Conservation (phyloP, 2,797 vertebrate species). For the Amphiprion clarkii region DNA sequence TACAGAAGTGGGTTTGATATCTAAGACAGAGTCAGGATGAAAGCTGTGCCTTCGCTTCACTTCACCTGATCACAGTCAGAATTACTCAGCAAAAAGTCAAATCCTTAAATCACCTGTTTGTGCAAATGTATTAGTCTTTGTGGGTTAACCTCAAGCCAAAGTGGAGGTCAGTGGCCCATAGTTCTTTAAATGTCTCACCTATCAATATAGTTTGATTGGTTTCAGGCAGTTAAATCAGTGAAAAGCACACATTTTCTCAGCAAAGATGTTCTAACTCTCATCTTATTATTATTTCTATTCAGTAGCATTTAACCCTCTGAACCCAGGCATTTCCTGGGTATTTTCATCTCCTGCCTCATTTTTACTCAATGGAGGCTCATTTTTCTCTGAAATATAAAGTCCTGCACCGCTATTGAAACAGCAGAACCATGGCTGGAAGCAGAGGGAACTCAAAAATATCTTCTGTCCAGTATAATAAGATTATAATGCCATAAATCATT, state of each 20-base stretch:
- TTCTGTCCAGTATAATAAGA: too few species aligned
- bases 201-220: neutral
- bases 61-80: neutral
- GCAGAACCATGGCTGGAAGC: too few species aligned
- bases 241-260: neutral
- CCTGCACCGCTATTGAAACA: too few species aligned
- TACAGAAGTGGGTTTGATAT: neutral
- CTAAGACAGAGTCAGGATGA: neutral
- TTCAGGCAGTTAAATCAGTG: neutral
- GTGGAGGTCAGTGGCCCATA: neutral
- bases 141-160: neutral
- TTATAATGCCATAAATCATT: too few species aligned
- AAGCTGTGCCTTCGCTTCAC: neutral
- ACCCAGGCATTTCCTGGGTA: too few species aligned
- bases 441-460: too few species aligned
- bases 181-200: neutral
- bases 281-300: neutral
- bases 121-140: neutral
- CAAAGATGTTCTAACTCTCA: neutral
- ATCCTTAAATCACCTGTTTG: neutral
- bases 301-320: neutral
- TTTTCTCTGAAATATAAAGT: too few species aligned
- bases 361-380: too few species aligned
- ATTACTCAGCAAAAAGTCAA: neutral
- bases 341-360: too few species aligned